Evolutionary conservation across 2,888 invertebrate genomes (phyloP), one percentile per base, ranked within the genome.

Genomic region (Cactoblastis cactorum): DNA sequence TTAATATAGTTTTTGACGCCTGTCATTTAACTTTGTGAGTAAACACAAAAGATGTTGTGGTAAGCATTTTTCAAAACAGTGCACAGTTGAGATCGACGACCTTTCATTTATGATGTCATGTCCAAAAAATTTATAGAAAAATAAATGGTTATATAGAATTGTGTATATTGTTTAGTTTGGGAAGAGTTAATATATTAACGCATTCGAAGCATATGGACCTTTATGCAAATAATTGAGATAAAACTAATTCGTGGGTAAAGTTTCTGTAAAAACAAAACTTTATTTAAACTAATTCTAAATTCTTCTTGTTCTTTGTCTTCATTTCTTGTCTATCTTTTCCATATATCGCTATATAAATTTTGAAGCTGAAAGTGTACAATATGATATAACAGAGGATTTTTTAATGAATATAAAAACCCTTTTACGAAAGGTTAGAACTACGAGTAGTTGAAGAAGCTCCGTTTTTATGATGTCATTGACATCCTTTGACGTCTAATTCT

Each of bases 1-100:
- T 53, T 53, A 55, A 56, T 67, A 59, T 58, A 50, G 54, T 58
- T 59, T 52, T 47, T 37, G 43, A 51, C 49, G 53, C 50, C 37
- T 50, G 54, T 52, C 52, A 28, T 9, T 41, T 14, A 43, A 18
- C 49, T 41, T 49, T 22, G 41, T 41, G 22, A 41, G 37, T 11
- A 24, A 11, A 34, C 9, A 41, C 47, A 48, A 48, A 38, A 48
- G 47, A 9, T 37, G 24, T 47, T 47, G 3, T 37, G 12, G 12
- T 18, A 8, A 22, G 19, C 28, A 28, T 43, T 17, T 28, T 28
- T 9, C 12, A 43, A 24, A 14, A 1, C 14, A 5, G 15, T 35
- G n/a, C 33, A 12, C n/a, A 22, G 22, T 22, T 22, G 22, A 22
- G 22, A 3, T 3, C 22, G 22, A 22, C 5, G 22, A 22, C 3